Percentiles rank a stretch among this genome's conserved stretches.
Evolutionary conservation across 2,113 vertebrate genomes (phyloP).

Genomic region (Motacilla alba): DNA sequence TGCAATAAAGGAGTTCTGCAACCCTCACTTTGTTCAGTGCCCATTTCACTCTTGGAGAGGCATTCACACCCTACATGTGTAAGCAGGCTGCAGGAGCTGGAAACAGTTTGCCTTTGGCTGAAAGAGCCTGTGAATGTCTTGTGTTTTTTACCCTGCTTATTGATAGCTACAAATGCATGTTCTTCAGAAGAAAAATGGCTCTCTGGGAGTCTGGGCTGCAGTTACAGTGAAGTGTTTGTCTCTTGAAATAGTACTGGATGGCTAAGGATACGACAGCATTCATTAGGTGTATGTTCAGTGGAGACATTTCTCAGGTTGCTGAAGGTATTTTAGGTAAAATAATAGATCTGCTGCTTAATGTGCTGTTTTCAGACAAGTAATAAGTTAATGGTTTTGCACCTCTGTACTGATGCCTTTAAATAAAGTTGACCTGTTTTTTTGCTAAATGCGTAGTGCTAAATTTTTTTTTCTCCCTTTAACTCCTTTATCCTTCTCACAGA

Average conservation of each 20-base stretch:
- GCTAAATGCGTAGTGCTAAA: background rate
- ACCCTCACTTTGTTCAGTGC: background rate
- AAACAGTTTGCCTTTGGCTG: background rate
- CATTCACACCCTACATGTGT: background rate
- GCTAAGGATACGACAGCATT: background rate
- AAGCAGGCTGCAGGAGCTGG: background rate
- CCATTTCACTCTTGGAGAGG: background rate
- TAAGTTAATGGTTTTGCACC: background rate
- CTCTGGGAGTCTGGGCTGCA: background rate
- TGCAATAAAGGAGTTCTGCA: background rate
- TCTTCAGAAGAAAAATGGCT: background rate
- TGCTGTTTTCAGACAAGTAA: background rate
- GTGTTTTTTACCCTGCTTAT: background rate
- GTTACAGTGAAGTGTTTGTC: background rate
- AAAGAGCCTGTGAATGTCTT: background rate
- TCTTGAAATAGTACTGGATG: background rate
- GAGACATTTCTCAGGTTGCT: background rate
- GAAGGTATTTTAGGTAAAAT: background rate
- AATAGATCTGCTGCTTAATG: background rate
- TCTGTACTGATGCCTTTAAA: background rate
- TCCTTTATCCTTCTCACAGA: background rate
- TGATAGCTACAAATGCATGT: background rate
- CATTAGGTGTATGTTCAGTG: accelerated
- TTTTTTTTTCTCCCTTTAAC: background rate
- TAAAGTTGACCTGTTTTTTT: background rate